phyloP scores from a whole-genome alignment of 2,888 invertebrate species.

The Amphipyra tragopoginis region DNA sequence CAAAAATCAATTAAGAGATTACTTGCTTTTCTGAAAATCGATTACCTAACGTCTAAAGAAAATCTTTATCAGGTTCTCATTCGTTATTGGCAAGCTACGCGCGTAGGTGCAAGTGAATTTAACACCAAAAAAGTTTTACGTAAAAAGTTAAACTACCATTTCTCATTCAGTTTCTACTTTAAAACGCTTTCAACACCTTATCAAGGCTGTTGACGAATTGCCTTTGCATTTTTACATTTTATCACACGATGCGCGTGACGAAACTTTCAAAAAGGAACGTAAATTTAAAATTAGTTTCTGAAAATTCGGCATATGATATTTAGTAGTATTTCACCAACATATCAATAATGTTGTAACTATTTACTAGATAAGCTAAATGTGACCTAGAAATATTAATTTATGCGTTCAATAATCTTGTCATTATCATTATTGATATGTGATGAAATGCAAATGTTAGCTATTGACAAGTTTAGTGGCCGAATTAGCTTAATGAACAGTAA shows the following conservation, averaged over 20 bases:
- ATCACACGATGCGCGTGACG: conserved; percentile 1
- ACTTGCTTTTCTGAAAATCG: not conserved
- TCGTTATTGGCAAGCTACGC: conserved; percentile 5
- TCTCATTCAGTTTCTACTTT: conserved; percentile 3
- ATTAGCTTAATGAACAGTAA: too few relatives aligned
- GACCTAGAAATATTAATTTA: too few relatives aligned
- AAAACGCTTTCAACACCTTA: conserved; percentile 19
- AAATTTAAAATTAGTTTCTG: not conserved
- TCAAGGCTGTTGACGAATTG: conserved; percentile 1
- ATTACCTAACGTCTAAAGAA: not conserved
- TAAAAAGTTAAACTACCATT: conserved; percentile 1
- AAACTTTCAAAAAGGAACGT: conserved; percentile 5
- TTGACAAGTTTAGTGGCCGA: too few relatives aligned
- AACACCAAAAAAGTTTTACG: conserved; percentile 7
- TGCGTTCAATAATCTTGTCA: too few relatives aligned
- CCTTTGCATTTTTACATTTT: conserved; percentile 11
- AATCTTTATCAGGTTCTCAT: not conserved
- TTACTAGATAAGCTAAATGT: too few relatives aligned
- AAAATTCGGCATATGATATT: not conserved
- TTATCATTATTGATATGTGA: too few relatives aligned
- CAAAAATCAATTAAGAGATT: not conserved
- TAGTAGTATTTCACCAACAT: too few relatives aligned
- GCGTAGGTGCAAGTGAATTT: conserved; percentile 8
- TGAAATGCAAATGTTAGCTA: too few relatives aligned
- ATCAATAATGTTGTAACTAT: too few relatives aligned